These are phyloP conservation scores for Microtus pennsylvanicus DNA, from an alignment of 2,113 vertebrate genomes.

Conservation along the genomic window DNA sequence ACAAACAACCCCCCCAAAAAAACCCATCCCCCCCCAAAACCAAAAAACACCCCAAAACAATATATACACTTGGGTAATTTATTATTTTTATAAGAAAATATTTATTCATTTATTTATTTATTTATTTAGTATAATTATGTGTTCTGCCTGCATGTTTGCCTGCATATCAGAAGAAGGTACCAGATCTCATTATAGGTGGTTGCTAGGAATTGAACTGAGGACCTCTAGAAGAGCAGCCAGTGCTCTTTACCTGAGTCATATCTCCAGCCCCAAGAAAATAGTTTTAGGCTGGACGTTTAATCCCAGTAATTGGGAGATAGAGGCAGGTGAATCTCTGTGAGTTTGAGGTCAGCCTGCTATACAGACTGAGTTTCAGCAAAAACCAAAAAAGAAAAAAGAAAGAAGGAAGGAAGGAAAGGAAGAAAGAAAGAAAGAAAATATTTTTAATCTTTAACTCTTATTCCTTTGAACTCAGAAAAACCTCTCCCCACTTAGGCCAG, in stretches of 20 bases:
- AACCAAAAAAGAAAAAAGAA: not conserved
- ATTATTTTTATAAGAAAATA: slow-evolving; percentile 18
- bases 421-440: not conserved
- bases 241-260: no score
- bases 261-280: not conserved
- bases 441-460: not conserved
- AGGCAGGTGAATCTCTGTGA: not conserved
- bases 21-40: not conserved
- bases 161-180: no score
- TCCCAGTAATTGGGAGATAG: not conserved
- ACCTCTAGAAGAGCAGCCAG: no score
- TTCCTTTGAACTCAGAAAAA: not conserved
- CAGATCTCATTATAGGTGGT: no score
- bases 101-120: no score
- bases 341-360: not conserved
- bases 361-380: not conserved
- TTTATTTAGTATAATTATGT: no score
- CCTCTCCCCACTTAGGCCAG: not conserved
- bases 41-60: not conserved
- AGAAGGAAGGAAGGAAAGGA: no score
- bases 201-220: no score
- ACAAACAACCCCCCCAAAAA: not conserved
- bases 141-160: no score
- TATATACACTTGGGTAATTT: slow-evolving; percentile 7
- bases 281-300: not conserved